Base-by-base conservation (phyloP, 2,113 vertebrate species). In the Semnornis frantzii region DNA sequence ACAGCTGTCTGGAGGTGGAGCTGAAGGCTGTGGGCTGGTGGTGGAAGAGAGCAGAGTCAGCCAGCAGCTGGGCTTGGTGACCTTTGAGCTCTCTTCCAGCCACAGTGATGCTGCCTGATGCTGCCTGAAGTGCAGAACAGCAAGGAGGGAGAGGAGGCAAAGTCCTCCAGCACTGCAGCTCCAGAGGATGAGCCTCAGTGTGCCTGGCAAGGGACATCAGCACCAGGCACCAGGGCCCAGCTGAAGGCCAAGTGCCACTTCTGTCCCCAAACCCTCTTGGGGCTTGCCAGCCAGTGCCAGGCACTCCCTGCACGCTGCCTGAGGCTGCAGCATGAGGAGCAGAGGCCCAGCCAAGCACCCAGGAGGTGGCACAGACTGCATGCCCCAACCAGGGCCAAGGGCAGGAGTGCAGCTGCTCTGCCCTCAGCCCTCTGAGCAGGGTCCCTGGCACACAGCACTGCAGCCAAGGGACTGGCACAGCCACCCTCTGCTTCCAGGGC, bases 391-490 rank as follows among this genome's bases (percentile, higher is more conserved):
- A 28, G 48, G 65, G 46, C 74, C 0, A 1, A 82, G 74, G 39
- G 57, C 55, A 93, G 54, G 77, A 13, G 71, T 0, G 1, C 54
- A 34, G 33, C 77, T 85, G n/a, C 82, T n/a, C 48, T 76, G 48
- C 27, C 68, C 54, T 0, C 0, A 91, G 71, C 70, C 30, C 33
- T 27, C 37, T 13, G 1, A 4, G 31, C 30, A 6, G 24, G 39
- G 23, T 66, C 34, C 54, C 24, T 3, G 12, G 6, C 1, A 1
- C 2, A 2, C 2, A 10, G 12, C 63, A 37, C n/a, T 4, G 0
- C 1, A 3, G 68, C 54, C 15, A 72, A 58, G 58, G 23, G 48
- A 34, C 48, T 68, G 76, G 48, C 33, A 30, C 5, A 4, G 23
- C 59, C 71, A 5, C 0, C 2, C 15, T 7, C 3, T 28, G 1